These are phyloP conservation scores for Botia almorhae DNA, from an alignment of 2,797 vertebrate species.

Conservation along the genomic window DNA sequence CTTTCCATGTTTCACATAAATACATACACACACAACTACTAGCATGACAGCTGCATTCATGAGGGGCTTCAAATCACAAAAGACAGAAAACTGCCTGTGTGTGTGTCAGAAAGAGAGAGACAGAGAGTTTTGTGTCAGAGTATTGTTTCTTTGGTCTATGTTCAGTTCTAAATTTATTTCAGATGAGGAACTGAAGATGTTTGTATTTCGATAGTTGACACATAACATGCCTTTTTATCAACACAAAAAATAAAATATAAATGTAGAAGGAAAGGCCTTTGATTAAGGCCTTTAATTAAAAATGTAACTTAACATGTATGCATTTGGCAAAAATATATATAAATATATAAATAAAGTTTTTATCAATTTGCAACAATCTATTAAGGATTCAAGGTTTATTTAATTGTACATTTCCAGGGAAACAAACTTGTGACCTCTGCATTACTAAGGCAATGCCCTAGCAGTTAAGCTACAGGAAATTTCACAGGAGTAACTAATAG, in stretches of 20 bases:
- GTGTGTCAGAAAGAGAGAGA: not conserved
- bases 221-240: slow-evolving; percentile 10
- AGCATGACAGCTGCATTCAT: slow-evolving; percentile 58
- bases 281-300: not conserved
- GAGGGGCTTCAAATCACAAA: slow-evolving; percentile 51
- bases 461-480: no score
- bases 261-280: slow-evolving; percentile 6
- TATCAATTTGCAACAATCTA: no score
- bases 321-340: no score
- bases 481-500: no score
- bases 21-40: slow-evolving; percentile 52
- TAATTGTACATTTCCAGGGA: no score
- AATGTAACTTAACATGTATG: not conserved
- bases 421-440: no score
- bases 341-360: no score
- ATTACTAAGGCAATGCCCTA: no score
- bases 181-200: slow-evolving; percentile 49
- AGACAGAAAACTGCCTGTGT: slow-evolving; percentile 16
- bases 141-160: slow-evolving; percentile 44
- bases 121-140: slow-evolving; percentile 36
- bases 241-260: not conserved
- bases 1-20: slow-evolving; percentile 64
- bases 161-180: slow-evolving; percentile 32
- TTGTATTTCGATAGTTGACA: slow-evolving; percentile 23
- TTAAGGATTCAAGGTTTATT: no score